phyloP scores from a whole-genome alignment of 2,888 invertebrate genomes.

The Gisinianus flammeolus region DNA sequence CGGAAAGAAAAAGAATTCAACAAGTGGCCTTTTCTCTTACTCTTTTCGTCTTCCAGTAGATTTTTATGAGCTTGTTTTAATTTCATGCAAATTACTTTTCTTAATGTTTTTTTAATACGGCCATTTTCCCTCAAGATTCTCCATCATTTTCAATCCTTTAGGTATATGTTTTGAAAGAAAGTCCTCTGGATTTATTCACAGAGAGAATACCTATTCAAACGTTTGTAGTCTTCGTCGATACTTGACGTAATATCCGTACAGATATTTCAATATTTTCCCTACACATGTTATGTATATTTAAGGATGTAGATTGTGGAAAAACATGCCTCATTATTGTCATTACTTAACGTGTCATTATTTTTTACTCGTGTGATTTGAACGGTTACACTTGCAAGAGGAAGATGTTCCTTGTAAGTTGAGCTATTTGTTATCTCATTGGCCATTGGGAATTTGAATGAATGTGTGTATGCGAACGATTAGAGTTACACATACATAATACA shows the following conservation, averaged over 20 bases:
- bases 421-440: too few species aligned
- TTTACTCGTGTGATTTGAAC: not conserved
- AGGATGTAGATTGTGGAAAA: not conserved
- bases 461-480: too few species aligned
- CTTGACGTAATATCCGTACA: too few species aligned
- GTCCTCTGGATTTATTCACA: not conserved
- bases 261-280: not conserved
- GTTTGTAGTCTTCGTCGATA: not conserved
- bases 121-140: conserved; percentile 9
- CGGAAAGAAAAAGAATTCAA: too few species aligned
- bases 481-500: not conserved
- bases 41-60: not conserved
- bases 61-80: not conserved
- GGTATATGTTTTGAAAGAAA: too few species aligned
- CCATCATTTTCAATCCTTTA: not conserved
- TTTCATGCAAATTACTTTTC: conserved; percentile 7
- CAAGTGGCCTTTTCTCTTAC: too few species aligned
- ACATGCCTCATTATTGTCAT: not conserved
- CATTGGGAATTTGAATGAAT: too few species aligned
- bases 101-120: conserved; percentile 13
- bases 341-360: not conserved
- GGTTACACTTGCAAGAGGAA: not conserved
- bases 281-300: not conserved
- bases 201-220: not conserved
- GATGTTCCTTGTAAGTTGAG: not conserved